Conservation (phyloP, 2,113 vertebrate species). For the Misgurnus anguillicaudatus region DNA sequence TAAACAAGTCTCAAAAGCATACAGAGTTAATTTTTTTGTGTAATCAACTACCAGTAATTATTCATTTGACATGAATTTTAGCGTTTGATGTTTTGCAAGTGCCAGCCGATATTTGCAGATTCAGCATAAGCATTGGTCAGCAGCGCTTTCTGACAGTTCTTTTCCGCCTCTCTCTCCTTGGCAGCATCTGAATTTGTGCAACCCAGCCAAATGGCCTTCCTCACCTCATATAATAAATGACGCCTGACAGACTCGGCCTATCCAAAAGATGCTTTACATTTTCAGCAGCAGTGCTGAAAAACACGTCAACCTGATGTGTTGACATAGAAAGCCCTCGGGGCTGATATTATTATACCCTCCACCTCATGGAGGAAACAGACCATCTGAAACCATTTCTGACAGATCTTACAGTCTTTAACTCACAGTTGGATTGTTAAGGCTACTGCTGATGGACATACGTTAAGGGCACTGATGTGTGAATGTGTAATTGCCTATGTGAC, state of each 20-base stretch:
- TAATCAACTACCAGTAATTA: too few relatives aligned
- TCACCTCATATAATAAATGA: slow-evolving; percentile 10
- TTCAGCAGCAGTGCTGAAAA: not conserved
- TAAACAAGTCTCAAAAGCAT: too few relatives aligned
- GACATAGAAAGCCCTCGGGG: not conserved
- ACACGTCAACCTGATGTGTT: not conserved
- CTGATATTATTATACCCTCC: not conserved
- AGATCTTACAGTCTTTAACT: not conserved
- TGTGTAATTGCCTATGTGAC: too few relatives aligned
- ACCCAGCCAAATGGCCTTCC: slow-evolving; percentile 1
- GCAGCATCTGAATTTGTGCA: not conserved
- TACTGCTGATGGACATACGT: not conserved
- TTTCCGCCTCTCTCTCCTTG: not conserved
- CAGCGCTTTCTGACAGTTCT: not conserved
- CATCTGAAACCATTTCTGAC: not conserved
- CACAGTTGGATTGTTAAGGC: not conserved
- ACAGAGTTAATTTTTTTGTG: too few relatives aligned
- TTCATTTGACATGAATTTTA: too few relatives aligned
- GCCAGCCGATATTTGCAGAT: not conserved
- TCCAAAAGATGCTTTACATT: slow-evolving; percentile 4
- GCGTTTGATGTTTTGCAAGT: too few relatives aligned
- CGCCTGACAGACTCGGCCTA: not conserved
- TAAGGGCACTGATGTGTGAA: not conserved
- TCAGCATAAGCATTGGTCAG: not conserved
- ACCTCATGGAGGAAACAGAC: not conserved